Conservation (phyloP, 2,797 vertebrate species). For the Hemitrygon akajei region DNA sequence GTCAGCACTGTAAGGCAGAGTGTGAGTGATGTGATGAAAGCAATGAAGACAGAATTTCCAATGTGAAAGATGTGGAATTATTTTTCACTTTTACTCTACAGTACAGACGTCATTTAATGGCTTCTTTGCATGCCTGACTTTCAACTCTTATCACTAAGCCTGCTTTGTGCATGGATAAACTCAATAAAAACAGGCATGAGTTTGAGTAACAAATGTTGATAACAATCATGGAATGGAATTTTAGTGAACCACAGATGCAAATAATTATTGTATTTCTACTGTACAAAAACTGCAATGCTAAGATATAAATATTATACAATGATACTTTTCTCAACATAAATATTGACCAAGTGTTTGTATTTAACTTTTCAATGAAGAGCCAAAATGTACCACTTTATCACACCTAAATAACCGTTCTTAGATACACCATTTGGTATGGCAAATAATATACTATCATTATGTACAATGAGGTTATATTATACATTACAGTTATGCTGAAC, state of each 20-base stretch:
- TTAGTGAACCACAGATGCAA: not conserved
- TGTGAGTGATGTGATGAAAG: not conserved
- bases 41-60: not conserved
- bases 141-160: not conserved
- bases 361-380: not conserved
- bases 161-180: not conserved
- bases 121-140: not conserved
- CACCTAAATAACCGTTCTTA: not conserved
- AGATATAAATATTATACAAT: not conserved
- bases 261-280: not conserved
- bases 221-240: not conserved
- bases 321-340: not conserved
- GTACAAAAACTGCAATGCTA: not conserved
- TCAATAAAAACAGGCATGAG: not conserved
- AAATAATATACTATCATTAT: too few species aligned
- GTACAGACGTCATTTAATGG: not conserved
- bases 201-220: not conserved
- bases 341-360: not conserved
- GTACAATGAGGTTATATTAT: too few species aligned
- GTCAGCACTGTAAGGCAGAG: not conserved
- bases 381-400: not conserved
- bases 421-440: not conserved
- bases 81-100: not conserved
- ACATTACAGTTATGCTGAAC: too few species aligned
- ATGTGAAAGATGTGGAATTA: not conserved